These are phyloP conservation scores for Bactericera cockerelli DNA, from an alignment of 1,140 invertebrate species.

Conservation along the genomic window DNA sequence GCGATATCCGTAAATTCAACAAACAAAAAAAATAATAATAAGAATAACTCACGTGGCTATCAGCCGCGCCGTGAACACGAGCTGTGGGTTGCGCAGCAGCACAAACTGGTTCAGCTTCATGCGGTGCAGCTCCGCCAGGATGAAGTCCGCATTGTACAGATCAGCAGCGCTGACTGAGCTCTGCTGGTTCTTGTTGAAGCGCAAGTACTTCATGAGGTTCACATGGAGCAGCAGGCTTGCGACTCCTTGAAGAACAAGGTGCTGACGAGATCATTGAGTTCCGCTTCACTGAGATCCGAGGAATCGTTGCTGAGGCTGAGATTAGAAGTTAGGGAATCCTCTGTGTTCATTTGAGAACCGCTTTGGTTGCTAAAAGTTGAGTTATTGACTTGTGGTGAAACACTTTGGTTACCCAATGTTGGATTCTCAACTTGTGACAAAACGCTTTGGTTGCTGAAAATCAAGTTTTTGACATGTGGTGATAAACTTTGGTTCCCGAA, in stretches of 20 bases:
- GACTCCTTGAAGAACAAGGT: not conserved
- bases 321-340: no score
- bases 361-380: no score
- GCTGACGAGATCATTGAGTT: not conserved
- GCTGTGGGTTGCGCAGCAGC: not conserved
- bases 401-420: no score
- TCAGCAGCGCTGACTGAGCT: not conserved
- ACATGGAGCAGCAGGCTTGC: not conserved
- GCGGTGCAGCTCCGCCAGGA: not conserved
- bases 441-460: no score
- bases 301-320: no score
- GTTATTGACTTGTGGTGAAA: no score
- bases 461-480: no score
- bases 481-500: no score
- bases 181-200: not conserved
- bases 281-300: not conserved
- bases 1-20: no score
- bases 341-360: not conserved
- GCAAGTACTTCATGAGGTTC: not conserved
- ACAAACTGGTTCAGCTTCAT: slow-evolving; percentile 1
- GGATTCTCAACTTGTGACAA: no score
- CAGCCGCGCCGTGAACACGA: not conserved
- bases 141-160: not conserved
- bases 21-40: no score
- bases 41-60: not conserved